Evolutionary conservation across 2,888 invertebrate species (phyloP), one percentile per base, ranked within the genome.

Genomic region (Bombylius discolor): DNA sequence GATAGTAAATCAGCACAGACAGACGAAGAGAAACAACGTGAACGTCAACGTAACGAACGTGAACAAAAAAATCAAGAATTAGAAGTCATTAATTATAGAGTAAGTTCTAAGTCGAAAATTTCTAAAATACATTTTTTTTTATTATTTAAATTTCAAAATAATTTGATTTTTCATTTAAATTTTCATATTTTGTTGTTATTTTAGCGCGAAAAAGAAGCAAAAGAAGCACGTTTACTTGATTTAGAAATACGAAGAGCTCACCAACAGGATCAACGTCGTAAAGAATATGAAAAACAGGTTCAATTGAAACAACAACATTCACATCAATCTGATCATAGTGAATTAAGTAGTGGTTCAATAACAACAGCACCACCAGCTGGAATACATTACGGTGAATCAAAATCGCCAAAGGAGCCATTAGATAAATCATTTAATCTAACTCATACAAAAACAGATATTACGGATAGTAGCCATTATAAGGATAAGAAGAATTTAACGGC

Each of bases 1-100:
- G 73, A 72, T 65, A 72, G 72, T 69, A 74, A 74, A 68, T 71
- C 72, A 67, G 67, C 73, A 64, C 73, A 74, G 68, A 73, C 71
- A 61, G 73, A 74, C 72, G 73, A 74, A 66, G 73, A 74, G 62
- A 74, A 74, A 61, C 73, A 74, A 62, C 72, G 73, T 60, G 73
- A 74, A 67, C 68, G 73, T 55, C 73, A 74, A 63, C 70, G 73
- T 60, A 72, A 70, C 67, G 73, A 74, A 61, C 69, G 74, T 55
- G 73, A 74, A 64, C 70, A 70, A 53, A 74, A 73, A 63, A 71
- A 73, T 63, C 72, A 72, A 60, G 73, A 74, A 64, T 71, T 72
- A 64, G 73, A 74, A 69, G 73, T 73, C 50, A 68, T 73, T 58
- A 73, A 73, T 64, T 73, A 73, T 59, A 72, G 71, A 68, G 72